These are phyloP conservation scores for Bombus sibiricus DNA, from an alignment of 1,140 invertebrate species.

Conservation along the genomic window DNA sequence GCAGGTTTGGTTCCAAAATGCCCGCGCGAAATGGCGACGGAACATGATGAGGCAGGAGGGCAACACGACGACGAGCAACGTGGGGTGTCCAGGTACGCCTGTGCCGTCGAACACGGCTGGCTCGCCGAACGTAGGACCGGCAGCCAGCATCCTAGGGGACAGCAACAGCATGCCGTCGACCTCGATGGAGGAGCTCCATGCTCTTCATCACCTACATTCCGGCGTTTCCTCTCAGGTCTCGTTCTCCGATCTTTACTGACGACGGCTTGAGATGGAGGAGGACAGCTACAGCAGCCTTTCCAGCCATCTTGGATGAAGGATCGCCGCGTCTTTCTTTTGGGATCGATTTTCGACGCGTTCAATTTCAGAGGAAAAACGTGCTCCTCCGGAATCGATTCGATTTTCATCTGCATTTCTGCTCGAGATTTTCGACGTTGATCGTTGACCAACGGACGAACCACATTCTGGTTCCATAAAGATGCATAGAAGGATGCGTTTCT, in stretches of 20 bases:
- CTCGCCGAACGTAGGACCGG: conserved; percentile 76
- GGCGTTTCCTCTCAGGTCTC: conserved; percentile 81
- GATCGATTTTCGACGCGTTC: background rate
- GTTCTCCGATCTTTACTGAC: conserved; percentile 82
- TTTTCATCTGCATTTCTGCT: background rate
- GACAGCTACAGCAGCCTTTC: conserved; percentile 65
- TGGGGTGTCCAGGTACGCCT: conserved; percentile 79
- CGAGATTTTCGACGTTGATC: background rate
- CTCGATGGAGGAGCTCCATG: conserved; percentile 81
- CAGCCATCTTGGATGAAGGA: conserved; percentile 68
- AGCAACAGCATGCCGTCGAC: conserved; percentile 81
- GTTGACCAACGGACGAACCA: background rate
- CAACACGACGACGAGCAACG: conserved; percentile 71
- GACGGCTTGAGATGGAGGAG: conserved; percentile 69
- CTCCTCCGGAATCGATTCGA: background rate
- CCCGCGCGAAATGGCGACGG: conserved; percentile 96
- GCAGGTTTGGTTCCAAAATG: conserved; percentile 99
- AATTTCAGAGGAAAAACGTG: background rate
- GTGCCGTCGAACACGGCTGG: conserved; percentile 78
- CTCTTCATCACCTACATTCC: conserved; percentile 81
- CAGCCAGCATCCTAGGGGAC: conserved; percentile 78
- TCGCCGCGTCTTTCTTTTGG: conserved; percentile 19
- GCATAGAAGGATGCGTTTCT: background rate
- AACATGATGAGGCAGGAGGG: conserved; percentile 91
- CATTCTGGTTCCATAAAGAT: too few species aligned